Evolutionary conservation across 2,113 vertebrate genomes (phyloP), one percentile per base, ranked within the genome.

Genomic region (Istiophorus platypterus): DNA sequence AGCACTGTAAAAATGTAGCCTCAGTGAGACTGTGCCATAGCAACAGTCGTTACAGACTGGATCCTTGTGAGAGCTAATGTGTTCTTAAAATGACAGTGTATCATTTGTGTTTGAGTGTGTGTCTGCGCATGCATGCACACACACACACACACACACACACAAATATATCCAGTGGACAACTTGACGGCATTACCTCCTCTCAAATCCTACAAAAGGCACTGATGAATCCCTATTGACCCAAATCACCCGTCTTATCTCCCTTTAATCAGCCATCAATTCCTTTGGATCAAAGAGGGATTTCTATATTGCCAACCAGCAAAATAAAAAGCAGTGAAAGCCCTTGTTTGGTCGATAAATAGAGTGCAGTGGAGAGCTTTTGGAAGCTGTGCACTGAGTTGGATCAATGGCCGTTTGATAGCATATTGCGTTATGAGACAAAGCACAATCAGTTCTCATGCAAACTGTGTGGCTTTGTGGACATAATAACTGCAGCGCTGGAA

Each of bases 231-330:
- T 27, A 85, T 24, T 71, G 67, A 71, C 77, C 59, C 42, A 11
- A 71, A 88, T 76, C 81, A 63, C 6, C 72, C 26, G n/a, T 71
- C 77, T 86, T 70, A 82, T 84, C 58, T 81, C 56, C 27, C 80
- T 88, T 89, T 86, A 74, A 92, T 89, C 90, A 88, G 66, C 62
- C 70, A 27, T 61, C 67, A 9, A 29, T 31, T 61, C 77, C 76
- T 76, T 78, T 88, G 81, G 81, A 86, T 64, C 78, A 86, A 84
- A 87, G 70, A 29, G 26, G 5, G 37, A 56, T 54, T 68, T 77
- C n/a, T 85, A 82, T 39, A 15, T 58, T 34, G 78, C 49, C 66
- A 56, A 61, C 56, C 1, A 41, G 71, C 47, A 54, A 58, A 57
- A 74, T 13, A 76, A 72, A 82, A 85, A 71, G 68, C 39, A 61